These are phyloP conservation scores for Tamias sibiricus DNA, from an alignment of 2,113 vertebrate species.

Conservation along the genomic window DNA sequence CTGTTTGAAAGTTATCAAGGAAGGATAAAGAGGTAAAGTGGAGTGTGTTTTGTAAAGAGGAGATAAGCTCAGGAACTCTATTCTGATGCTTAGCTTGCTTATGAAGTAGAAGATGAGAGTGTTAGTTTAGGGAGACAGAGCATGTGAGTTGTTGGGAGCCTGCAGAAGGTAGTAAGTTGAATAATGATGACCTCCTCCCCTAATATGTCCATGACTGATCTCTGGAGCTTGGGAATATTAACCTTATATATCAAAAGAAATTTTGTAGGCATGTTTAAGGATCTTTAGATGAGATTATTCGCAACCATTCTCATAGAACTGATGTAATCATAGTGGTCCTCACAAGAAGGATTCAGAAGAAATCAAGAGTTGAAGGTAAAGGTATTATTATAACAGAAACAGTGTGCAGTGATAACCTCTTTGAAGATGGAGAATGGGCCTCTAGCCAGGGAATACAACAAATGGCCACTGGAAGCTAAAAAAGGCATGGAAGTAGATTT, in stretches of 20 bases:
- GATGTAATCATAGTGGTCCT: background rate
- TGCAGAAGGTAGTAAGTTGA: background rate
- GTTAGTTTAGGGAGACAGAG: background rate
- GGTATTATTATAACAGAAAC: background rate
- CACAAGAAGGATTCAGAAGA: background rate
- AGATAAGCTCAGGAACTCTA: background rate
- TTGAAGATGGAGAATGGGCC: background rate
- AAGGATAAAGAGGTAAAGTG: constrained; percentile 3
- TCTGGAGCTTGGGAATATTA: background rate
- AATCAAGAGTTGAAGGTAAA: background rate
- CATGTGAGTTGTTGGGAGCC: background rate
- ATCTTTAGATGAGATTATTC: background rate
- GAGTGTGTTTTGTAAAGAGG: background rate
- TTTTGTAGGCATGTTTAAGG: background rate
- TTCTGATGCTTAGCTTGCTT: background rate
- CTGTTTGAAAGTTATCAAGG: constrained; percentile 2
- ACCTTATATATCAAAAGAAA: background rate
- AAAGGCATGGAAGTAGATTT: background rate
- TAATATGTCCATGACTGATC: background rate
- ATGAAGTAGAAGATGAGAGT: background rate
- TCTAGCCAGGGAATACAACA: background rate
- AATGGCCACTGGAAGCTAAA: background rate
- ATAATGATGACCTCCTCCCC: no score
- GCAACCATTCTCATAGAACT: background rate
- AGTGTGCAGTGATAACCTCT: background rate